phyloP scores from a whole-genome alignment of 2,888 invertebrate species.

The Pseudococcus jackbeardsleyi region DNA sequence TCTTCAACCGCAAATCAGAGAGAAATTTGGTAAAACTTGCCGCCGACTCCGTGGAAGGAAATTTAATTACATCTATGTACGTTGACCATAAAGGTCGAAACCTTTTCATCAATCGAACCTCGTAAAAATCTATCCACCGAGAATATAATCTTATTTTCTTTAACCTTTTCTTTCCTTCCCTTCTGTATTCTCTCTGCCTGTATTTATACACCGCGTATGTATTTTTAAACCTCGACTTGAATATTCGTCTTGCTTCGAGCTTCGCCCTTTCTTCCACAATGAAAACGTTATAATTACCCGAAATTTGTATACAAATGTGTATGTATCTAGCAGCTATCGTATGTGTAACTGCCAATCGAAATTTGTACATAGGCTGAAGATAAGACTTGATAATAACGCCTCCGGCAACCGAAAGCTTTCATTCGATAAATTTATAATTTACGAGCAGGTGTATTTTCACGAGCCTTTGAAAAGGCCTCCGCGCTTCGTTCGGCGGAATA shows the following conservation, averaged over 20 bases:
- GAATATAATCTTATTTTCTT: conserved; percentile 10
- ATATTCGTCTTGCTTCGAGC: not conserved
- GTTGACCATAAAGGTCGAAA: not conserved
- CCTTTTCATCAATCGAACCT: conserved; percentile 33
- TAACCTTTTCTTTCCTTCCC: not conserved
- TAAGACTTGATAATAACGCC: not conserved
- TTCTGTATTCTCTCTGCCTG: not conserved
- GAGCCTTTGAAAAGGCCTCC: not conserved
- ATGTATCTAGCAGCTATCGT: not conserved
- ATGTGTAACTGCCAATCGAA: not conserved
- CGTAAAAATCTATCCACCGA: conserved; percentile 22
- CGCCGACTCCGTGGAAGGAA: conserved; percentile 8
- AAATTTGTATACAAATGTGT: not conserved
- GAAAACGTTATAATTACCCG: not conserved
- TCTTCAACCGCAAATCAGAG: conserved; percentile 16
- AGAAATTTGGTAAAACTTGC: conserved; percentile 7
- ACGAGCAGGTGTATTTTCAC: not conserved
- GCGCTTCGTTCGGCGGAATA: not conserved
- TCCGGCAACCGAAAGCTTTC: not conserved
- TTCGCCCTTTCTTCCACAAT: not conserved
- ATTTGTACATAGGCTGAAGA: not conserved
- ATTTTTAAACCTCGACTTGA: not conserved
- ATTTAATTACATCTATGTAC: conserved; percentile 46
- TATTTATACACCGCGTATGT: not conserved
- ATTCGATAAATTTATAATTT: conserved; percentile 36